Conservation (phyloP, 2,113 vertebrate species). For the Saimiri boliviensis region DNA sequence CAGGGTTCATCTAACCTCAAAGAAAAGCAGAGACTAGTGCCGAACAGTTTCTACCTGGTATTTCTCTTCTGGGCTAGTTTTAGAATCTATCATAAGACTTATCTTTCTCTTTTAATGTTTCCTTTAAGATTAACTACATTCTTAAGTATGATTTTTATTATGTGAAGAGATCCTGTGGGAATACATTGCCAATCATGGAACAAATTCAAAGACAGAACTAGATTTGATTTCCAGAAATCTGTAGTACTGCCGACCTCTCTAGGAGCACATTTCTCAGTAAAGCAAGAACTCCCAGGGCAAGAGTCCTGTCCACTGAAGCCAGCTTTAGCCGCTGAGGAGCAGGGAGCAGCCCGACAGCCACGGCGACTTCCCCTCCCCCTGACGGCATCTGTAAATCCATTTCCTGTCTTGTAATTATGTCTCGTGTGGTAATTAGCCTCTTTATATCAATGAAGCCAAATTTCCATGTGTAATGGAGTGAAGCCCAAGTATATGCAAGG, state of each 20-base stretch:
- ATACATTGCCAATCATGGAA: neutral
- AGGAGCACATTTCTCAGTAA: neutral
- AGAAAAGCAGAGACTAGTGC: neutral
- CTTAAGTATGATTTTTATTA: constrained; percentile 49
- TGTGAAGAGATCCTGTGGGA: neutral
- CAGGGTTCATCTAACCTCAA: neutral
- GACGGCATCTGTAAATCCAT: constrained; percentile 63
- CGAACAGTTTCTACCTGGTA: neutral
- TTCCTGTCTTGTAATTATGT: constrained; percentile 76
- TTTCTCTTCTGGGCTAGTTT: neutral
- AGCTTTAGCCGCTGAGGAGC: neutral
- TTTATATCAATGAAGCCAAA: constrained; percentile 73
- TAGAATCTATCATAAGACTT: neutral
- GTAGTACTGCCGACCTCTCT: neutral
- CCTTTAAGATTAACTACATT: neutral
- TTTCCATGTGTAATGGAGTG: constrained; percentile 73
- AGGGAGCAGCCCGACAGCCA: neutral
- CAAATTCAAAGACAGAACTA: neutral
- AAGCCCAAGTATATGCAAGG: constrained; percentile 30
- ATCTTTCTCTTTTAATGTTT: neutral
- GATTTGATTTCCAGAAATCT: neutral
- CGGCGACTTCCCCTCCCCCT: neutral
- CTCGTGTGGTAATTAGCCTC: constrained; percentile 72
- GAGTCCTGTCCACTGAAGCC: neutral
- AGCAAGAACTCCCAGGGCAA: neutral